Evolutionary conservation across 2,888 invertebrate species (phyloP).

Genomic region (Theretra japonica): DNA sequence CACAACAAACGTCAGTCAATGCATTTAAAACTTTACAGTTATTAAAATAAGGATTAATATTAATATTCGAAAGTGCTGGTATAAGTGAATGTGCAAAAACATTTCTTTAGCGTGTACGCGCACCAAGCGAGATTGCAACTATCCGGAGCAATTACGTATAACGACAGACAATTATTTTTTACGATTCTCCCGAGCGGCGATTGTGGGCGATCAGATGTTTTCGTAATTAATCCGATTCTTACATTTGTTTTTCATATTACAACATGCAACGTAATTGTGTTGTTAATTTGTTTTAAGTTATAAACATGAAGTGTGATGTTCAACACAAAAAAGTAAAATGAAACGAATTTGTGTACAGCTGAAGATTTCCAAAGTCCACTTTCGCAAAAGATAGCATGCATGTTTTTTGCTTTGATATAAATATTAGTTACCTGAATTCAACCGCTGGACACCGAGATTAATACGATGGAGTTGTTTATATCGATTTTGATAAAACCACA

Average conservation of each 20-base stretch:
- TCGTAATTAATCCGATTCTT: constrained; percentile 13
- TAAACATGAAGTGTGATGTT: background rate
- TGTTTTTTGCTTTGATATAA: background rate
- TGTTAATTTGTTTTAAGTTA: background rate
- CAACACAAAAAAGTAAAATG: background rate
- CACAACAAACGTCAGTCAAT: constrained; percentile 32
- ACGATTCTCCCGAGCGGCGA: background rate
- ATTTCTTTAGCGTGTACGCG: constrained; percentile 25
- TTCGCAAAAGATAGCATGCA: background rate
- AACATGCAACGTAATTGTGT: background rate
- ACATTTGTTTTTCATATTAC: constrained; percentile 2
- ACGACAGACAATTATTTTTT: constrained; percentile 15
- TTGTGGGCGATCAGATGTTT: constrained; percentile 1
- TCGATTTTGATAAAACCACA: background rate
- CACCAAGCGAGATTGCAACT: constrained; percentile 13
- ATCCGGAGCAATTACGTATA: constrained; percentile 24
- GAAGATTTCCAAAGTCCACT: background rate
- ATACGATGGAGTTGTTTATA: background rate
- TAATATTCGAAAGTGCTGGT: constrained; percentile 33
- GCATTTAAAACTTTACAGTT: constrained; percentile 42
- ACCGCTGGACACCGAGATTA: background rate
- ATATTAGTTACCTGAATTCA: background rate
- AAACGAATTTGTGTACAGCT: no score
- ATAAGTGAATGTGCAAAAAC: constrained; percentile 41
- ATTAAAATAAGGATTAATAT: constrained; percentile 35